Conservation (phyloP, 1,140 invertebrate species). For the Apocrypta bakeri region DNA sequence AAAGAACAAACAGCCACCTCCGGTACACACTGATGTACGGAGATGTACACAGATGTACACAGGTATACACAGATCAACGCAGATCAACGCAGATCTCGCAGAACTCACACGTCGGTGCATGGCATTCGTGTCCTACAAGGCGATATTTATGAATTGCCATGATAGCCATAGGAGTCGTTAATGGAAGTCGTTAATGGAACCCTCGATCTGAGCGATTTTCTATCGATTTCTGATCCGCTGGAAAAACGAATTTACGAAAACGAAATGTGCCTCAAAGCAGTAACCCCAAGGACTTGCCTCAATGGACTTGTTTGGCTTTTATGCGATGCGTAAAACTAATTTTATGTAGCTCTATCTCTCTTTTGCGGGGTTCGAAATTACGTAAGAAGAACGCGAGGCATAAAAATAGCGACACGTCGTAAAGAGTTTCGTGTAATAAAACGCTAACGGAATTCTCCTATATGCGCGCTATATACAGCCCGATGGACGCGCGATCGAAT, state of each 20-base stretch:
- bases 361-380: constrained; percentile 11
- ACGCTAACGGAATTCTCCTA: constrained; percentile 11
- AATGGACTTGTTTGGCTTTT: background rate
- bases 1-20: no score
- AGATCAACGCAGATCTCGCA: no score
- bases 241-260: no score
- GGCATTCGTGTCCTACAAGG: background rate
- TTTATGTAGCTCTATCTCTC: background rate
- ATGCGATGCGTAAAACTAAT: background rate
- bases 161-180: constrained; percentile 18
- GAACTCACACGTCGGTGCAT: no score
- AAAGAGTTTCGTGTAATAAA: constrained; percentile 33
- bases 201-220: no score
- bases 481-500: background rate
- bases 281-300: background rate
- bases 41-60: no score
- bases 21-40: no score
- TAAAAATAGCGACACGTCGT: constrained; percentile 2
- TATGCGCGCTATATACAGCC: background rate
- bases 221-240: no score
- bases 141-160: constrained; percentile 43
- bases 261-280: no score
- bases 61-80: no score
- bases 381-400: background rate
- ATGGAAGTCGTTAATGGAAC: constrained; percentile 24